Base-by-base conservation (phyloP, 2,797 vertebrate genomes). In the Mus caroli region DNA sequence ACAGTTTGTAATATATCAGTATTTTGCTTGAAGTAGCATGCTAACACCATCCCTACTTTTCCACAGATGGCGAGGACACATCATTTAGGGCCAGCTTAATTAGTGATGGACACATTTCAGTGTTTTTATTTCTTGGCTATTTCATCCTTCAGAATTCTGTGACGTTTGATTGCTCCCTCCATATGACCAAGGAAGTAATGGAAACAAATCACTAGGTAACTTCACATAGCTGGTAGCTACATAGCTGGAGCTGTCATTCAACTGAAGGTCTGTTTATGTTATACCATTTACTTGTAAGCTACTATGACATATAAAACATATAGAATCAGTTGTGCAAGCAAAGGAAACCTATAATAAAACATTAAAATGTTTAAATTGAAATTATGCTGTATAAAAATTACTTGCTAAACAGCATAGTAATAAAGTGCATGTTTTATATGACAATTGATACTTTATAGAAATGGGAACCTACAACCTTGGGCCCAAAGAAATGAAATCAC, bases 291-390 rank as follows among this genome's bases (percentile, higher is more conserved):
- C 20, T 4, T 17, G 2, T 31, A 78, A 82, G 6, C 4, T 62
- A 43, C 26, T 1, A 24, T 52, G 40, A 78, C 43, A 50, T 12
- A 22, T 2, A 28, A 37, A 85, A 19, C 0, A 56, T 26, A 12
- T 7, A 64, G n/a, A 28, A 50, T 20, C 37, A 54, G 14, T n/a
- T 79, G 3, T 34, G 26, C 56, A 78, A 46, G 2, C 31, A 77
- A 37, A 46, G 28, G 56, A 7, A 56, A 69, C 67, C 67, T 34
- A 26, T 2, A 77, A 19, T 19, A 67, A 37, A 52, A 50, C 22
- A 20, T 88, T 87, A 37, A 52, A 91, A 69, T n/a, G 71, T 2
- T 60, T 28, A 90, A 83, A 80, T 24, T 82, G 22, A 43, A 96
- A 83, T 64, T 24, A 86, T 7, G 34, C 80, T 69, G 8, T 46